Percentiles rank a stretch among this genome's conserved stretches.
Conservation (phyloP, 1,140 invertebrate species). For the Lerema accius region DNA sequence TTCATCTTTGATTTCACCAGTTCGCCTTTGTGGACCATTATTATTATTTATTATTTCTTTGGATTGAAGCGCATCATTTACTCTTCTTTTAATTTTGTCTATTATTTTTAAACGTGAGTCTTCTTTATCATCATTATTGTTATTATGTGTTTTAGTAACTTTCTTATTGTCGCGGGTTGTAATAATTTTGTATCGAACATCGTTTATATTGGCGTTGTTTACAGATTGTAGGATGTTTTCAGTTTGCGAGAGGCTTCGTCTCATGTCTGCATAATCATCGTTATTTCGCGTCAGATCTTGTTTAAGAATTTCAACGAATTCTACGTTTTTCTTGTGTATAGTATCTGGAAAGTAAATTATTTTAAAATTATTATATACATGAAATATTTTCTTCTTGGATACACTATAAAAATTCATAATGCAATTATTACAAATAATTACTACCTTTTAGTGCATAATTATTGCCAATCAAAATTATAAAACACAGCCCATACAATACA, state of each 20-base stretch:
- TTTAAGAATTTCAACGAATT: slow-evolving; percentile 45
- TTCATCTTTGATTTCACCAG: not conserved
- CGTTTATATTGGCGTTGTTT: not conserved
- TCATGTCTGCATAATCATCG: slow-evolving; percentile 44
- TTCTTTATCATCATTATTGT: not conserved
- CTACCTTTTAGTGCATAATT: slow-evolving; percentile 18
- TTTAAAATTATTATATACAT: too few relatives aligned
- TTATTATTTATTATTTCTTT: not conserved
- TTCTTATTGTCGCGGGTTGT: not conserved
- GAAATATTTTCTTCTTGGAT: too few relatives aligned
- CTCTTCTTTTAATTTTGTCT: slow-evolving; percentile 18
- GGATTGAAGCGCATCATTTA: not conserved
- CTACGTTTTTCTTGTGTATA: slow-evolving; percentile 17
- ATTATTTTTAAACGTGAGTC: slow-evolving; percentile 18
- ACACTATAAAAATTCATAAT: not conserved
- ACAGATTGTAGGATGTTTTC: not conserved
- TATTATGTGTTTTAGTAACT: not conserved
- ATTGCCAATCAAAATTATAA: slow-evolving; percentile 7
- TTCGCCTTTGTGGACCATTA: not conserved
- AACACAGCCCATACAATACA: not conserved
- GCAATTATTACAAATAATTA: not conserved
- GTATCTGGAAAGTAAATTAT: slow-evolving; percentile 11
- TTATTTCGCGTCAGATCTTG: slow-evolving; percentile 51
- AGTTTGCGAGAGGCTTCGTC: not conserved
- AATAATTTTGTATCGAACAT: not conserved